Conservation (phyloP, 1,140 invertebrate genomes). For the Nasonia vitripennis region DNA sequence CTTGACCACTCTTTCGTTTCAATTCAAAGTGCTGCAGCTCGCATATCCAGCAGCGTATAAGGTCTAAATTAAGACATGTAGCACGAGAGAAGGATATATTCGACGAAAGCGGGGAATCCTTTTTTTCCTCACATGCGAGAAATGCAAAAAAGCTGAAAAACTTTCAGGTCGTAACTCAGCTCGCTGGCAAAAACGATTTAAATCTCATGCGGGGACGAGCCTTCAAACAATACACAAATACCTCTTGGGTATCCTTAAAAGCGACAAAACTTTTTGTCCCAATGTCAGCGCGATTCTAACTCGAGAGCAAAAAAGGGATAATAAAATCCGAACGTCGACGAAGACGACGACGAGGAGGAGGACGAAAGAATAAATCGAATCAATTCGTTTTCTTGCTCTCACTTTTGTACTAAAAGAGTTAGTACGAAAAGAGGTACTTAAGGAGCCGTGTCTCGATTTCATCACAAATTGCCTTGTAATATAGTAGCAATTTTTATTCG, state of each 20-base stretch:
- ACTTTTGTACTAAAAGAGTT: conserved; percentile 6
- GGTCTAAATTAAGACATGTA: conserved; percentile 48
- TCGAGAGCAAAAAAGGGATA: conserved; percentile 38
- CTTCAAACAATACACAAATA: conserved; percentile 49
- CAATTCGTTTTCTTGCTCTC: conserved; percentile 40
- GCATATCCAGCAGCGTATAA: background rate
- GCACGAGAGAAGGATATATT: conserved; percentile 22
- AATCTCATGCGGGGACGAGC: conserved; percentile 24
- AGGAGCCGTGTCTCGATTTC: too few relatives aligned
- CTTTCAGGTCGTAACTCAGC: conserved; percentile 42
- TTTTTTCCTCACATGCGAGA: conserved; percentile 16
- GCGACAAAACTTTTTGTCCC: conserved; percentile 49
- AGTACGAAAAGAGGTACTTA: background rate
- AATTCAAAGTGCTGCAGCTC: background rate
- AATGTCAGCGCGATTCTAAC: conserved; percentile 28
- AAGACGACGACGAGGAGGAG: background rate
- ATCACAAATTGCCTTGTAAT: too few relatives aligned
- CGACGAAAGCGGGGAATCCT: background rate
- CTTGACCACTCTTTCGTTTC: background rate
- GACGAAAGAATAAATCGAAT: conserved; percentile 43
- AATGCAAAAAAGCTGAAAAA: conserved; percentile 33
- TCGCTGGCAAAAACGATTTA: conserved; percentile 34
- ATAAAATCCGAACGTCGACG: conserved; percentile 8
- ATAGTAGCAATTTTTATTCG: too few relatives aligned
- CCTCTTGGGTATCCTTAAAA: conserved; percentile 12